These are phyloP conservation scores for Pachycephus smyrnensis DNA, from an alignment of 2,888 invertebrate genomes.

Conservation along the genomic window DNA sequence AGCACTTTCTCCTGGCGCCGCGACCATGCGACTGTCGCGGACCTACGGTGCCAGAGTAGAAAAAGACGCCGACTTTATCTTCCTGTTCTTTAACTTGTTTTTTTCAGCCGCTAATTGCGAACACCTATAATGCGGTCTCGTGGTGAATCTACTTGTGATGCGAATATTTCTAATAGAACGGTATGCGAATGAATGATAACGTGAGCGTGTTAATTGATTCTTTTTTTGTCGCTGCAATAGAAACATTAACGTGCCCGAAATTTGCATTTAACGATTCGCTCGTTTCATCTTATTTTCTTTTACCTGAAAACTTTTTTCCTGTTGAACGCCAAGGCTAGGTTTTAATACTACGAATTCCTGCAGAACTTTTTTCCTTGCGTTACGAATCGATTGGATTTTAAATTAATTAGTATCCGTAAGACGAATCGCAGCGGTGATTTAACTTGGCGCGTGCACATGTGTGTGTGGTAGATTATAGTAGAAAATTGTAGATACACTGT, in stretches of 20 bases:
- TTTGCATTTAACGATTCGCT: not conserved
- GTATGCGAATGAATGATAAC: not conserved
- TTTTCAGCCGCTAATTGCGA: not conserved
- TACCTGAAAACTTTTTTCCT: not conserved
- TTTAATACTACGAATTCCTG: not conserved
- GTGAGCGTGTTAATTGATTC: not conserved
- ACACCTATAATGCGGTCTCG: not conserved
- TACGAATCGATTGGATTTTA: no score
- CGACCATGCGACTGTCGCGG: no score
- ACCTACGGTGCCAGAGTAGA: no score
- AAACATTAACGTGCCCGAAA: no score
- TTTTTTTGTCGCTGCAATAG: not conserved
- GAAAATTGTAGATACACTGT: no score
- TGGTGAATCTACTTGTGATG: not conserved
- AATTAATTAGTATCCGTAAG: no score
- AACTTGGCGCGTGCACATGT: no score
- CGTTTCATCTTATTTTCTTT: not conserved
- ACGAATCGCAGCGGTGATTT: no score
- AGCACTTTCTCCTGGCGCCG: no score
- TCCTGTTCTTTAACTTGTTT: not conserved
- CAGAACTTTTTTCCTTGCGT: no score
- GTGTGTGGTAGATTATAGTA: no score
- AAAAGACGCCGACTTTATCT: not conserved
- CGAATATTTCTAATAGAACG: not conserved
- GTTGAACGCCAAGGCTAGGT: not conserved